phyloP scores from a whole-genome alignment of 2,888 invertebrate species.

The Melieria crassipennis region DNA sequence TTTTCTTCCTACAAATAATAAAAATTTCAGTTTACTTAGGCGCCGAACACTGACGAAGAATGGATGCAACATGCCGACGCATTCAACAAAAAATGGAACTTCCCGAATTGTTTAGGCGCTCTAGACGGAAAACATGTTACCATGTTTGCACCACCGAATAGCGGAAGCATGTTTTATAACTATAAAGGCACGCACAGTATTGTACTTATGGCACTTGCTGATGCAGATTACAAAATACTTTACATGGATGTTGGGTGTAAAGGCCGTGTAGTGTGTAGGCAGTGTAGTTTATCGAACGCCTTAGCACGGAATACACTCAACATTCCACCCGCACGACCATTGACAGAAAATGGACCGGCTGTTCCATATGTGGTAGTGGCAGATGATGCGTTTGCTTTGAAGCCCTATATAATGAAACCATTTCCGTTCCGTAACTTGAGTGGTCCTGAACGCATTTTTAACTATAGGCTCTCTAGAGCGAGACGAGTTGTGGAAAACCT shows the following conservation, averaged over 20 bases:
- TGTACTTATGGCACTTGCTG: conserved; percentile 3
- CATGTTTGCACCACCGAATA: too few species aligned
- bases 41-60: too few species aligned
- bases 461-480: background rate
- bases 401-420: background rate
- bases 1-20: too few species aligned
- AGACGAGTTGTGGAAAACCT: background rate
- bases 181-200: conserved; percentile 33
- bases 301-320: background rate
- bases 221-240: background rate
- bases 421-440: background rate
- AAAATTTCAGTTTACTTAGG: too few species aligned
- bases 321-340: background rate
- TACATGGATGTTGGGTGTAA: background rate
- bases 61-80: too few species aligned
- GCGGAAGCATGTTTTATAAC: too few species aligned
- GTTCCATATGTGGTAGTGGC: background rate
- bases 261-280: background rate
- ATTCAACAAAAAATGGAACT: too few species aligned
- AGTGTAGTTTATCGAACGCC: background rate
- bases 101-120: too few species aligned
- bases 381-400: background rate
- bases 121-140: too few species aligned
- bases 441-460: background rate
- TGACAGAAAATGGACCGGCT: background rate